Conservation (phyloP, 2,797 vertebrate genomes). For the Enteromius anoplus region DNA sequence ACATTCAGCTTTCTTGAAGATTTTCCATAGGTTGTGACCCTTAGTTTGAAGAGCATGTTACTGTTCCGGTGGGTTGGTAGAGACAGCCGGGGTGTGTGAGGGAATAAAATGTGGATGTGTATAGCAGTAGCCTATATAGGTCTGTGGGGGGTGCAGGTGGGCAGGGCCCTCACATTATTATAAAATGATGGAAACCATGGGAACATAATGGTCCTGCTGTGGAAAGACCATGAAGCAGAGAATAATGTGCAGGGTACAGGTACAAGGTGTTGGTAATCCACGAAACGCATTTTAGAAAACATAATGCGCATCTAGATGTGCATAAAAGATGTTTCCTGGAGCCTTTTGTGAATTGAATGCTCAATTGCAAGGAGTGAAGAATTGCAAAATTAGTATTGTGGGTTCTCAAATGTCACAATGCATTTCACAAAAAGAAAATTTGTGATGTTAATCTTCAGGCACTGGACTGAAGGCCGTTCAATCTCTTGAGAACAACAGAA, state of each 20-base stretch:
- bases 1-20: neutral
- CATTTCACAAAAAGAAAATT: slow-evolving; percentile 14
- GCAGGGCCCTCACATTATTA: neutral
- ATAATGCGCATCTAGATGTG: neutral
- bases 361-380: neutral
- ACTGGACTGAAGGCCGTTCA: slow-evolving; percentile 7
- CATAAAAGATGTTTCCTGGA: slow-evolving; percentile 11
- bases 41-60: neutral
- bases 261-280: neutral
- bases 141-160: neutral
- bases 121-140: neutral
- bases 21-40: neutral
- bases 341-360: neutral
- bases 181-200: slow-evolving; percentile 21
- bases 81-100: neutral
- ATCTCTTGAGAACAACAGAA: slow-evolving; percentile 11
- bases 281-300: neutral
- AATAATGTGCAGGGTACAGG: neutral
- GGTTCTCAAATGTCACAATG: slow-evolving; percentile 24
- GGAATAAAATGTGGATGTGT: neutral
- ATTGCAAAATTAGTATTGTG: slow-evolving; percentile 5
- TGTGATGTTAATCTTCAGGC: slow-evolving; percentile 11
- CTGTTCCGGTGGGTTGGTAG: neutral
- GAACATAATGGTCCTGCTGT: neutral
- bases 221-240: neutral